Evolutionary conservation across 2,113 vertebrate genomes (phyloP), one percentile per base, ranked within the genome.

Genomic region (Chlamydotis undulata): DNA sequence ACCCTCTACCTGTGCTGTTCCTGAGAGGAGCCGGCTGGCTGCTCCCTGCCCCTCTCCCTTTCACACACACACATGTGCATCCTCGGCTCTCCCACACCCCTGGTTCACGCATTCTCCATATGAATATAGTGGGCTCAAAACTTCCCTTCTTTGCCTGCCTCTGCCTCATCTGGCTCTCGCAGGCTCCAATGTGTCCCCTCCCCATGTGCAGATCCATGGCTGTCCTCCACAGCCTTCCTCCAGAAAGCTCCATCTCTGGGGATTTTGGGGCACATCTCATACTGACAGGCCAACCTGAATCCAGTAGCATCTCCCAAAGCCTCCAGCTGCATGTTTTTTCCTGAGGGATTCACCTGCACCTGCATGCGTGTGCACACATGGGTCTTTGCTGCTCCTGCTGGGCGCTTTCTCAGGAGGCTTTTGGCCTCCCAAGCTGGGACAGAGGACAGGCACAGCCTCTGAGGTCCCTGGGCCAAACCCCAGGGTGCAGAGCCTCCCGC

Each of bases 321-420:
- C 69, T 31, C 64, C 1, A 1, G 19, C 10, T 49, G 45, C 0
- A 0, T 26, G 22, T 1, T 47, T 77, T 83, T 56, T 65, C 14
- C 47, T 5, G 6, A 23, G 47, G 33, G 18, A 53, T 78, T 65
- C 35, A 52, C 77, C 14, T 37, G 25, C 21, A 22, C 15, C 28
- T 64, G 57, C 17, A 47, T 0, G 0, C 12, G 3, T 8, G 4
- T 3, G 5, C 26, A 29, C 14, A 21, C 24, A 16, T 11, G 7
- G 19, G 3, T 80, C 67, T 35, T 49, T 49, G 21, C 41, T 67
- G 49, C 49, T 86, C 29, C 31, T 71, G 33, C 71, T 87, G 1
- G 0, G 45, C 2, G 3, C 39, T 56, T 91, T 63, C 71, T 64
- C 61, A 43, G 24, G 0, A 0, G 4, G 17, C 7, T 75, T 86